Base-by-base conservation (phyloP, 2,113 vertebrate genomes). In the Callorhinus ursinus region DNA sequence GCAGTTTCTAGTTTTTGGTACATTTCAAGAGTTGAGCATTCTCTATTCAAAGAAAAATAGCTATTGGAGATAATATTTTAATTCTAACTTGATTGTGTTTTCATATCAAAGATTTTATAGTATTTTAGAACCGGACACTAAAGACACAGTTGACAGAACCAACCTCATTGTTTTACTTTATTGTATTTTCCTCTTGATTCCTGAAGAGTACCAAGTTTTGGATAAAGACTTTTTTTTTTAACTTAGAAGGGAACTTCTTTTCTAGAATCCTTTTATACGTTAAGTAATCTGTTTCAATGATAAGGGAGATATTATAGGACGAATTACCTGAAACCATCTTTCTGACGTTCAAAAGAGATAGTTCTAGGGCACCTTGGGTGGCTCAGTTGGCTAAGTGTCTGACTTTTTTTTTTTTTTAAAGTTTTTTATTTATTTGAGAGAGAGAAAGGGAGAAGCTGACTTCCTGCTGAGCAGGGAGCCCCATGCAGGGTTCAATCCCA, bases 91-190 rank as follows among this genome's bases (percentile, higher is more conserved):
- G 77, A 92, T 63, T 74, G 21, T 76, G 7, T 28, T 92, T 95
- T 95, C 33, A 21, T 87, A 72, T 86, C 28, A 88, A 31, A 24
- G 36, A 79, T 92, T 83, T 55, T 42, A 49, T 87, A 24, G 7
- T 96, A 79, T 88, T 96, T 95, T 94, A 94, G 76, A 93, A 88
- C 55, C 53, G 85, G 72, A 84, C 36, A 77, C 33, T 93, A 88
- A 94, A 91, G 82, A 55, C 55, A 61, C 8, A 81, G 19, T 84
- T 65, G 18, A 55, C 22, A 91, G 81, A 94, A 71, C 11, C 13
- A 93, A 16, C 42, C 80, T 84, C 3, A 28, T 94, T 79, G 59
- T 94, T 90, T 53, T 93, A 88, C 15, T 65, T 6, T 82, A 63
- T 59, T 82, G 86, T 16, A 10, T 80, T 80, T 86, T 93, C 67